Evolutionary conservation across 2,113 vertebrate genomes (phyloP).

Genomic region (Myiopsitta monachus): DNA sequence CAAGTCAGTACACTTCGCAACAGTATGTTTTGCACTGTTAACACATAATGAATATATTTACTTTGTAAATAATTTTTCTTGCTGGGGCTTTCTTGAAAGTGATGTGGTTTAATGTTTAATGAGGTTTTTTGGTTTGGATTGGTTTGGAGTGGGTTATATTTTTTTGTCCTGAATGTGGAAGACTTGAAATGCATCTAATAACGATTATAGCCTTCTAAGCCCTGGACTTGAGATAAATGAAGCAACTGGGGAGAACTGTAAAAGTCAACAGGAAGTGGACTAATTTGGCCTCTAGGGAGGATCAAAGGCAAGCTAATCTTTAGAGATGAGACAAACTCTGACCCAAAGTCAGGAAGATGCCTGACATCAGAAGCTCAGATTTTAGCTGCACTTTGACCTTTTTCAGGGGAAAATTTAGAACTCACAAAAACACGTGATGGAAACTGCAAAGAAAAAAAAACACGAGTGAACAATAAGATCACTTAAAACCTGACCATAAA

Average conservation of each 20-base stretch:
- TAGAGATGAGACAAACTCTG: background rate
- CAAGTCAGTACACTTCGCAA: background rate
- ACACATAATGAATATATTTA: background rate
- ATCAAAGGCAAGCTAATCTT: background rate
- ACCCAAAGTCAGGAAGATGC: background rate
- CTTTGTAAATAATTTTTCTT: background rate
- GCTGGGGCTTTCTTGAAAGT: background rate
- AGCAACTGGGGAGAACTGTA: background rate
- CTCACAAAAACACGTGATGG: background rate
- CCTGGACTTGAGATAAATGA: background rate
- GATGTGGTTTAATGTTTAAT: background rate
- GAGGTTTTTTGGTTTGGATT: background rate
- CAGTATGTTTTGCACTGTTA: background rate
- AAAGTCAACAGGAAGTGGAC: background rate
- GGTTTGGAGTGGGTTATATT: background rate
- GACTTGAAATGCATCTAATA: background rate
- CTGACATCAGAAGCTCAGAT: slow-evolving; percentile 4
- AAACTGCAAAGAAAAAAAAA: background rate
- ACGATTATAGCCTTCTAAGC: background rate
- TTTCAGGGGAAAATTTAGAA: background rate
- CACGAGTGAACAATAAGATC: background rate
- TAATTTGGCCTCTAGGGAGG: background rate
- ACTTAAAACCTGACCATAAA: background rate
- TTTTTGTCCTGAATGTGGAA: background rate
- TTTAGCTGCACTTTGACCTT: slow-evolving; percentile 1